Evolutionary conservation across 2,888 invertebrate genomes (phyloP), one percentile per base, ranked within the genome.

Genomic region (Papilio demoleus): DNA sequence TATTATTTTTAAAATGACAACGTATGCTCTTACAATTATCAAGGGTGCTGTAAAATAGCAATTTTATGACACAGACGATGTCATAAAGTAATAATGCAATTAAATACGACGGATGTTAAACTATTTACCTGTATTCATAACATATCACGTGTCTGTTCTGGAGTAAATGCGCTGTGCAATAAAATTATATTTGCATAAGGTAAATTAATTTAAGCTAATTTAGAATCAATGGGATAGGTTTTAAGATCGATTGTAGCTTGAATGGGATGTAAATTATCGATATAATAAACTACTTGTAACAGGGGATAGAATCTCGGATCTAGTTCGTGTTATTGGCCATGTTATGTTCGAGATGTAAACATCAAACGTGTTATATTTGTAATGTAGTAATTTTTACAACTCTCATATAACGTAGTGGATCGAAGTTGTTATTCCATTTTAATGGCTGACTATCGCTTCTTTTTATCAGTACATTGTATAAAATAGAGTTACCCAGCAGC

Each of bases 181-280:
- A 68, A 68, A 68, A 42, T 31, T 14, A 63, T 58, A 63, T 63
- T 68, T 63, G 63, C 45, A 63, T 63, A 17, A 58, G 12, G 24
- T 17, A 36, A 34, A 63, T 63, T 47, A 17, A 24, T 36, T 6
- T 58, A 67, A 17, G 62, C 34, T 24, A 58, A 45, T 68, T 45
- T 63, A 24, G 17, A 36, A 36, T 63, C 24, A 58, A 47, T 17
- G 9, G 1, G 2, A 12, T 50, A 31, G 3, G 31, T 11, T n/a
- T 60, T 65, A 64, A 40, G n/a, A 47, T 31, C 36, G 59, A 50
- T 38, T 40, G 22, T 59, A 11, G 59, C 19, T 50, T 47, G 64
- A 27, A 40, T 19, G 9, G 17, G n/a, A 40, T 42, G 40, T 45
- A 31, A 67, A 61, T 61, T 40, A n/a, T 47, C 40, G 31, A 27